Percentiles rank a stretch among this genome's conserved stretches.
Conservation (phyloP, 2,797 vertebrate genomes). For the Danionella dracula region DNA sequence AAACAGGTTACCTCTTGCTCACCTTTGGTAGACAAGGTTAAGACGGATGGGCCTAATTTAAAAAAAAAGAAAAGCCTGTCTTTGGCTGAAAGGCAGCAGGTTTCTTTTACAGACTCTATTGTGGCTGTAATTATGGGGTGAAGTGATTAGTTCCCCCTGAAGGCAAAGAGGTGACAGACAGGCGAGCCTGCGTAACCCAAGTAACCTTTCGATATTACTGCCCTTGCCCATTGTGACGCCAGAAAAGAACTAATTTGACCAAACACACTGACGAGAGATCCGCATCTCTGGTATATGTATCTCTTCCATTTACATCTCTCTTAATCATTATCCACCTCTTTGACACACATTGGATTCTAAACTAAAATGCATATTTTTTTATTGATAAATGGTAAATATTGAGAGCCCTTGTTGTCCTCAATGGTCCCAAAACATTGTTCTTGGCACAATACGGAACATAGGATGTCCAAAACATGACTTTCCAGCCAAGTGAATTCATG, state of each 20-base stretch:
- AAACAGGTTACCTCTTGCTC: slow-evolving; percentile 73
- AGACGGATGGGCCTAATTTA: slow-evolving; percentile 77
- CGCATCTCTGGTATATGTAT: slow-evolving; percentile 7
- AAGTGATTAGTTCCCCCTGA: slow-evolving; percentile 76
- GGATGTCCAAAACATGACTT: slow-evolving; percentile 63
- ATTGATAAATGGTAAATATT: slow-evolving; percentile 63
- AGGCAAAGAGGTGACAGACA: slow-evolving; percentile 77
- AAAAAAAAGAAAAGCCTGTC: slow-evolving; percentile 74
- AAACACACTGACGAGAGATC: slow-evolving; percentile 46
- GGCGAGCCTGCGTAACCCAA: slow-evolving; percentile 74
- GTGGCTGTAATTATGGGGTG: slow-evolving; percentile 78
- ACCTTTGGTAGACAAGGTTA: slow-evolving; percentile 79
- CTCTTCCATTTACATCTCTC: slow-evolving; percentile 22
- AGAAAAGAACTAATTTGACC: slow-evolving; percentile 65
- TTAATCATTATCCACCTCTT: slow-evolving; percentile 11
- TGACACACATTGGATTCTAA: slow-evolving; percentile 41
- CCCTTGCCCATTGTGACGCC: slow-evolving; percentile 68
- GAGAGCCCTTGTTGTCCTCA: slow-evolving; percentile 52
- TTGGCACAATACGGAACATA: slow-evolving; percentile 58
- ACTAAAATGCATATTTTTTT: slow-evolving; percentile 55
- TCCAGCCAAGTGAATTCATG: slow-evolving; percentile 71
- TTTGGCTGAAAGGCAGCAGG: slow-evolving; percentile 70
- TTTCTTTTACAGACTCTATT: slow-evolving; percentile 78
- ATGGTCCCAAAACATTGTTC: slow-evolving; percentile 52
- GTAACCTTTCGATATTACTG: slow-evolving; percentile 78